A percentile compares a stretch with the other conserved stretches of the same genome.
Evolutionary conservation across 2,113 vertebrate species (phyloP).

Genomic region (Thunnus maccoyii): DNA sequence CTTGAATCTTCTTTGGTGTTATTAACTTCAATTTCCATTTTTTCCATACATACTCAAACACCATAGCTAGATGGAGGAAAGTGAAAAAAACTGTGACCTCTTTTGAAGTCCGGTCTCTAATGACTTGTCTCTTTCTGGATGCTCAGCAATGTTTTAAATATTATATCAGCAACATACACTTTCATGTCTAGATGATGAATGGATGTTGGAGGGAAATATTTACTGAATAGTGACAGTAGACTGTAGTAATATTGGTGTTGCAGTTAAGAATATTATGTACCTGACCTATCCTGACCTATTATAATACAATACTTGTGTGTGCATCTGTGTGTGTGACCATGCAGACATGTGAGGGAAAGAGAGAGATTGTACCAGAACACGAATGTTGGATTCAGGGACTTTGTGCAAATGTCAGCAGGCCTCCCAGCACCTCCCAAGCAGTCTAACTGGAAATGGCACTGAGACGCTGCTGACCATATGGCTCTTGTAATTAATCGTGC

Average conservation of each 20-base stretch:
- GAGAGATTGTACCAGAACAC: constrained; percentile 38
- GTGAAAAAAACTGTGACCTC: constrained; percentile 25
- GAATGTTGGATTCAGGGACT: constrained; percentile 70
- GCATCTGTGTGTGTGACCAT: background rate
- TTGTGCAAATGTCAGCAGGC: constrained; percentile 84
- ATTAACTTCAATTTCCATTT: constrained; percentile 79
- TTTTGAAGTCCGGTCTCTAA: constrained; percentile 47
- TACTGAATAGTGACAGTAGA: constrained; percentile 4
- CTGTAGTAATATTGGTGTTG: background rate
- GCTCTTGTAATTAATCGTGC: constrained; percentile 85
- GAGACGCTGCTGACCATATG: constrained; percentile 85
- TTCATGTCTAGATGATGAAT: constrained; percentile 34
- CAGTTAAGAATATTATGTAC: background rate
- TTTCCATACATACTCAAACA: constrained; percentile 50
- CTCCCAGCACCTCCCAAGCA: constrained; percentile 81
- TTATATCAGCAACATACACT: constrained; percentile 3
- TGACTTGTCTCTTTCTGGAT: constrained; percentile 30
- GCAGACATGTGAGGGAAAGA: background rate
- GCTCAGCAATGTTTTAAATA: constrained; percentile 38
- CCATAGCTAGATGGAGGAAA: constrained; percentile 29
- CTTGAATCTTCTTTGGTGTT: constrained; percentile 70
- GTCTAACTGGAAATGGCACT: constrained; percentile 82
- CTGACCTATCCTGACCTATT: background rate
- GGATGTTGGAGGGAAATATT: constrained; percentile 7
- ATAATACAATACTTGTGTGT: background rate